Base-by-base conservation (phyloP, 2,888 invertebrate species). In the Theretra japonica region DNA sequence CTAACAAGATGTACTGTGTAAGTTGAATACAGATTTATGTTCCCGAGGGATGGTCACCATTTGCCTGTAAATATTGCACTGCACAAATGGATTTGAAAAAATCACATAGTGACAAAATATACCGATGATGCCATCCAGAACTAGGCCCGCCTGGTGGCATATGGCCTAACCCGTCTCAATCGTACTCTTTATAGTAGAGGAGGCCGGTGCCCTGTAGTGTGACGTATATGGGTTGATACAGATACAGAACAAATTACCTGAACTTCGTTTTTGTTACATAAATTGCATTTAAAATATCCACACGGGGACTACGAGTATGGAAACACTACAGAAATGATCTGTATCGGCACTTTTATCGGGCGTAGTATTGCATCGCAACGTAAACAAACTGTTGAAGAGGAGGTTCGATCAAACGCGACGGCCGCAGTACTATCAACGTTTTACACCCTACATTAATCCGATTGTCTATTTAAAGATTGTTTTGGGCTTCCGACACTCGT, bases 331-430 rank as follows among this genome's bases (percentile, higher is more conserved):
- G 70, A 41, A 48, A 59, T 70, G 62, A 62, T 70, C 33, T 33
- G 70, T 62, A 30, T 21, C 5, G 53, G 50, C 62, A 70, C 53
- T 56, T 70, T 70, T 70, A 70, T 56, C 33, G 33, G 25, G 5
- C 58, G 25, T 25, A 70, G 41, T 50, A 23, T 59, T 70, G 70
- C 59, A 70, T 70, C 50, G 41, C 48, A 70, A 70, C 65, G 56
- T 23, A 65, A 65, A 70, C 56, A 65, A 56, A 70, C 62, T 56
- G 62, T 56, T 33, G 21, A 62, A 33, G 41, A 41, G 33, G 70
- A 28, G 53, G 70, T 23, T 70, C 21, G 70, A 70, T 70, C 70
- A 70, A 70, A 70, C 56, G 65, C 53, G 30, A 48, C 25, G 62
- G 33, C 21, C 50, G 25, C 48, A 53, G 5, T 4, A 15, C 48